Conservation (phyloP, 2,797 vertebrate genomes). For the Pangasius djambal region DNA sequence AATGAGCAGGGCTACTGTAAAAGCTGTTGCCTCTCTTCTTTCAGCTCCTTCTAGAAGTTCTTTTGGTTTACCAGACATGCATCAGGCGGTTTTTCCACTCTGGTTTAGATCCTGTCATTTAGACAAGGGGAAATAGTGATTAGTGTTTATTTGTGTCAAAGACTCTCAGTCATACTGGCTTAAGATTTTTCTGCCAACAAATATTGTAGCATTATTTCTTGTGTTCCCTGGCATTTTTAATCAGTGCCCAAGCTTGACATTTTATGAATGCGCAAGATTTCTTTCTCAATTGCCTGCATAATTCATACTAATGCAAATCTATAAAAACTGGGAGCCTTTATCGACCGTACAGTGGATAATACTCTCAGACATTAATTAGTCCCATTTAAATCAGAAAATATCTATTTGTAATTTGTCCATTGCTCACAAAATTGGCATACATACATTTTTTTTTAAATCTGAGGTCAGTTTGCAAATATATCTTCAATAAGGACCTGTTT, state of each 20-base stretch:
- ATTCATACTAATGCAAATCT: not conserved
- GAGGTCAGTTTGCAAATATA: not conserved
- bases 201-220: not conserved
- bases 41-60: not conserved
- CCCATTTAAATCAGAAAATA: not conserved
- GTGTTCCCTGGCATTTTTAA: not conserved
- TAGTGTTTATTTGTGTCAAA: not conserved
- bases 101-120: not conserved
- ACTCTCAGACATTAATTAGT: not conserved
- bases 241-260: not conserved
- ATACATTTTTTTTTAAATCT: not conserved
- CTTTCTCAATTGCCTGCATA: not conserved
- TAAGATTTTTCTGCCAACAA: not conserved
- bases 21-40: not conserved
- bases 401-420: not conserved
- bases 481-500: not conserved
- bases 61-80: constrained; percentile 1
- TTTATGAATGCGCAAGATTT: not conserved
- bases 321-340: not conserved
- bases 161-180: not conserved
- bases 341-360: not conserved
- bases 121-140: constrained; percentile 1
- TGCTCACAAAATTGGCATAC: not conserved
- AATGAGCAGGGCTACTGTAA: not conserved
- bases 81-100: not conserved